phyloP scores from a whole-genome alignment of 2,888 invertebrate species.

The Myopa testacea region DNA sequence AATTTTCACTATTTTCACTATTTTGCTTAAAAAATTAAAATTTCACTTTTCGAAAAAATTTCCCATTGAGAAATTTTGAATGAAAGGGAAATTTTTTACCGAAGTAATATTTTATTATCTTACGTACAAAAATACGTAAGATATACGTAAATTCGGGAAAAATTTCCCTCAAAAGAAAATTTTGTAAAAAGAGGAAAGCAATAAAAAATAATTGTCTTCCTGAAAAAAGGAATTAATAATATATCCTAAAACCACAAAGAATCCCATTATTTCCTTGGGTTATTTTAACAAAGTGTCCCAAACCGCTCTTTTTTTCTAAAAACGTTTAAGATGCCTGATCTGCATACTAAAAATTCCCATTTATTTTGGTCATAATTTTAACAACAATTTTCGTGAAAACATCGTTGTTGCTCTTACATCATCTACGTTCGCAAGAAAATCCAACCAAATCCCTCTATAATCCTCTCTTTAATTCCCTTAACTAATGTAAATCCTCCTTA shows the following conservation, averaged over 20 bases:
- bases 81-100: slow-evolving; percentile 1
- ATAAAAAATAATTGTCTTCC: too few relatives aligned
- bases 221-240: too few relatives aligned
- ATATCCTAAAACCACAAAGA: too few relatives aligned
- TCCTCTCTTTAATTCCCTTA: background rate
- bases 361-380: background rate
- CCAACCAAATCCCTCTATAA: background rate
- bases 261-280: too few relatives aligned
- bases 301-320: too few relatives aligned
- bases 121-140: background rate
- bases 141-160: too few relatives aligned
- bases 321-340: too few relatives aligned
- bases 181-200: too few relatives aligned
- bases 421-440: background rate
- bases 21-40: background rate
- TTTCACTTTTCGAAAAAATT: background rate
- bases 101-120: background rate
- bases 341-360: too few relatives aligned
- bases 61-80: background rate
- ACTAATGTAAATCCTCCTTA: slow-evolving; percentile 2
- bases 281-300: too few relatives aligned
- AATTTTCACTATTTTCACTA: background rate
- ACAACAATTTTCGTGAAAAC: background rate
- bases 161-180: background rate
- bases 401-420: too few relatives aligned